These are phyloP conservation scores for Drosophila tanythrix DNA, from an alignment of 2,888 invertebrate species.

Conservation along the genomic window DNA sequence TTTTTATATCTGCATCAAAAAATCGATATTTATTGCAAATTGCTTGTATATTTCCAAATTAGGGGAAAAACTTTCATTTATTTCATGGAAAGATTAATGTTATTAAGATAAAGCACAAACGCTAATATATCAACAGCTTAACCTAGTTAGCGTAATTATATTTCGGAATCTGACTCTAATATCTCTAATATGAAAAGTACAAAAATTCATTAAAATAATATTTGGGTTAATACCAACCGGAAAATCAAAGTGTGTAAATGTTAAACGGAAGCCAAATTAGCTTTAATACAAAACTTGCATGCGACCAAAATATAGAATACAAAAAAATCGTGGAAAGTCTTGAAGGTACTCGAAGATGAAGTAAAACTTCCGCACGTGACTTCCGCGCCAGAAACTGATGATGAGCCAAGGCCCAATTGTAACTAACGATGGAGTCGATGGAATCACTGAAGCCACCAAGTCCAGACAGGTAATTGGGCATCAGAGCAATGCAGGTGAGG, in stretches of 20 bases:
- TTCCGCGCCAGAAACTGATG: conserved; percentile 62
- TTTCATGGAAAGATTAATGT: not conserved
- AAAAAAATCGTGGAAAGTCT: conserved; percentile 32
- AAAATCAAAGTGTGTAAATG: conserved; percentile 55
- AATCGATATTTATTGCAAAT: not conserved
- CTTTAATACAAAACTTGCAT: conserved; percentile 72
- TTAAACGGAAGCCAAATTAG: conserved; percentile 66
- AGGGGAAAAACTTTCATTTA: not conserved
- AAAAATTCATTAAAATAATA: conserved; percentile 6
- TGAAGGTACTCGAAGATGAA: conserved; percentile 46
- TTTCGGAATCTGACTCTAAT: not conserved
- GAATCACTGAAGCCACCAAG: conserved; percentile 32
- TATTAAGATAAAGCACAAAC: not conserved
- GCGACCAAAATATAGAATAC: conserved; percentile 16
- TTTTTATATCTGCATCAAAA: not conserved
- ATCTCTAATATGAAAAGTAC: not conserved
- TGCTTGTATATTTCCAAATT: not conserved
- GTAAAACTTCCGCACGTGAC: conserved; percentile 77
- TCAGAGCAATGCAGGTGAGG: conserved; percentile 54
- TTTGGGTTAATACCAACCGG: conserved; percentile 60
- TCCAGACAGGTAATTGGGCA: conserved; percentile 63
- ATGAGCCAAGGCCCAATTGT: conserved; percentile 36
- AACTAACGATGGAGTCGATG: conserved; percentile 41
- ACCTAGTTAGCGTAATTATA: conserved; percentile 9
- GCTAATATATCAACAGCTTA: conserved; percentile 1